phyloP scores from a whole-genome alignment of 2,888 invertebrate species.

The Azorinus chamasolen region DNA sequence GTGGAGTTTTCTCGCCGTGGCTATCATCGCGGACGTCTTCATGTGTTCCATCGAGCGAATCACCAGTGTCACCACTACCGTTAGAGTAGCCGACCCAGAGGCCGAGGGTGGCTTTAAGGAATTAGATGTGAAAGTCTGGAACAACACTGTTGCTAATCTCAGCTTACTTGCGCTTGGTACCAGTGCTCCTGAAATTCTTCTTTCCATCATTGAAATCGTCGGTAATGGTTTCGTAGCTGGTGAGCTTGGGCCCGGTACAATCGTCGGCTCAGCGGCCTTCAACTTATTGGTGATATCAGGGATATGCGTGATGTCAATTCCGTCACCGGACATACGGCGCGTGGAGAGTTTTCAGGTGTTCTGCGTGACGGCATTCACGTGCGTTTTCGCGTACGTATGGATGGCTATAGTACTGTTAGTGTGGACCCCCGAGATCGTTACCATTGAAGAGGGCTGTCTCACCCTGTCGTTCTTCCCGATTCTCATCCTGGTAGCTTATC shows the following conservation, averaged over 20 bases:
- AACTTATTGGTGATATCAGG: conserved; percentile 88
- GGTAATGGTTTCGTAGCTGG: conserved; percentile 87
- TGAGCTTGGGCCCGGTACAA: conserved; percentile 88
- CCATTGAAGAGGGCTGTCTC: conserved; percentile 88
- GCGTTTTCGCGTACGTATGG: conserved; percentile 89
- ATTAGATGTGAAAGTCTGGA: conserved; percentile 88
- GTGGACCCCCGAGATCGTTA: conserved; percentile 86
- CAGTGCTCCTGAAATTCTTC: conserved; percentile 88
- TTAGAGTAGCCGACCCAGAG: conserved; percentile 81
- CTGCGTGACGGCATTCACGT: conserved; percentile 85
- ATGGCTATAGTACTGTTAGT: conserved; percentile 87
- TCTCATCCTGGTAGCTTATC: conserved; percentile 88
- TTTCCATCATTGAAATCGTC: conserved; percentile 88
- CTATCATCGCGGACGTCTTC: conserved; percentile 89
- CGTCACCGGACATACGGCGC: conserved; percentile 86
- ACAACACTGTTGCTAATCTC: conserved; percentile 88
- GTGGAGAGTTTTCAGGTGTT: conserved; percentile 87
- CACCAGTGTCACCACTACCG: conserved; percentile 88
- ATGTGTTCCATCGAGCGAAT: conserved; percentile 89
- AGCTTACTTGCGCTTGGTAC: conserved; percentile 88
- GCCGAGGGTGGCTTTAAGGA: conserved; percentile 84
- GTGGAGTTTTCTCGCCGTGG: conserved; percentile 88
- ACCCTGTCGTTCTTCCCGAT: conserved; percentile 89
- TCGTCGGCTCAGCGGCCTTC: conserved; percentile 89
- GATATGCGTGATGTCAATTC: conserved; percentile 88